Base-by-base conservation (phyloP, 2,113 vertebrate species). In the Pangasianodon gigas region DNA sequence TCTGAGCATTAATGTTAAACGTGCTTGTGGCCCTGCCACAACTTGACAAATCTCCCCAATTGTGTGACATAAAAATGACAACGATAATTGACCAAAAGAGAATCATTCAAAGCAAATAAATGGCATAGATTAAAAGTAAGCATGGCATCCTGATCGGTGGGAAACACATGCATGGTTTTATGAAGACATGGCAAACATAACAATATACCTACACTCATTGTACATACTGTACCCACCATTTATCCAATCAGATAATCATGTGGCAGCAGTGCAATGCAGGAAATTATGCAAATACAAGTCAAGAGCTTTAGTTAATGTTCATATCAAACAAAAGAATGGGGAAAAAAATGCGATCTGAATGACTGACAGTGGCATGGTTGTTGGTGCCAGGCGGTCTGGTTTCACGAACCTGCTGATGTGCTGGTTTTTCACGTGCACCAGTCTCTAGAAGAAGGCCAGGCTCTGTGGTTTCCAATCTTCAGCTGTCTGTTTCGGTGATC, bases 1-100 rank as follows among this genome's bases (percentile, higher is more conserved):
- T 67, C 29, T 11, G 8, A 85, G 71, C 52, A 81, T 85, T 37
- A n/a, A 21, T 60, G 71, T 77, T 87, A 51, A 77, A 69, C 67
- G 19, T 44, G 62, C 1, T 84, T 58, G 11, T 83, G 75, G 48
- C 21, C 48, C 19, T 24, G 79, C 74, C 82, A 80, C 65, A 84
- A 26, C 48, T 84, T 26, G 58, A 84, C 80, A 77, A 65, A 54
- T 48, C 52, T 44, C 29, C 56, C 18, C 32, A 4, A 26, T 32
- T 84, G 41, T 37, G 41, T 21, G 4, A 74, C 11, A 14, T 85
- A 8, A 52, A 54, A 85, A 19, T 2, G 19, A 41, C 3, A 29
- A 62, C 6, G 9, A 79, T 89, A 41, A 29, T 0, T 41, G 11
- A 29, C 48, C 37, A 58, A 71, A 67, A 44, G 51, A 24, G 24